A percentile compares a stretch with the other conserved stretches of the same genome.
These are phyloP conservation scores for Hoplodrina blanda DNA, from an alignment of 2,888 invertebrate genomes.

Conservation along the genomic window DNA sequence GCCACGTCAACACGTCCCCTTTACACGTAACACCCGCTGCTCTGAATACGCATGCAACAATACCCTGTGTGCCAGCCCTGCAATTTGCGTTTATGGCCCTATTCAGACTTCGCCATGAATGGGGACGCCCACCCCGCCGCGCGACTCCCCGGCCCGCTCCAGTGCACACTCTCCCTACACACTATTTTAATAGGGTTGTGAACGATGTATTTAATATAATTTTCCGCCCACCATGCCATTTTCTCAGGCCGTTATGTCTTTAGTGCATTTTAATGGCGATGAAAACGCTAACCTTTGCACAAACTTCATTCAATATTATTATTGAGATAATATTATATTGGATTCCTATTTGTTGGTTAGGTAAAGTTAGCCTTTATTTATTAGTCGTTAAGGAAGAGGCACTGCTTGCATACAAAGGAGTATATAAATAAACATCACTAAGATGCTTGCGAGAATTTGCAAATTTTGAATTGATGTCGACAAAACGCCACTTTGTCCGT, in stretches of 20 bases:
- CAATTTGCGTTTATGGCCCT: slow-evolving; percentile 77
- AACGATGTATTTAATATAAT: slow-evolving; percentile 68
- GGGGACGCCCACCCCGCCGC: slow-evolving; percentile 65
- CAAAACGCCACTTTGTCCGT: slow-evolving; percentile 2
- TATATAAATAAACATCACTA: slow-evolving; percentile 23
- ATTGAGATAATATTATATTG: slow-evolving; percentile 29
- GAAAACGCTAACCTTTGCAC: slow-evolving; percentile 28
- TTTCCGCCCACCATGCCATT: slow-evolving; percentile 71
- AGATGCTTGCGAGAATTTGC: slow-evolving; percentile 2
- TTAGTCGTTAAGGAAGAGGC: slow-evolving; percentile 15
- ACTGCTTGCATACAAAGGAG: slow-evolving; percentile 31
- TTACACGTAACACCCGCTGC: slow-evolving; percentile 48
- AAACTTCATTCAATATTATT: slow-evolving; percentile 39
- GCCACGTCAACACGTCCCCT: slow-evolving; percentile 42
- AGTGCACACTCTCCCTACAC: slow-evolving; percentile 50
- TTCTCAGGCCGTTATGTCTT: slow-evolving; percentile 51
- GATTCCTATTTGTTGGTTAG: slow-evolving; percentile 12
- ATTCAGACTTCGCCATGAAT: slow-evolving; percentile 76
- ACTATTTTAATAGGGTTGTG: slow-evolving; percentile 69
- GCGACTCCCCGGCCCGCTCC: slow-evolving; percentile 59
- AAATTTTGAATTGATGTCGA: slow-evolving; percentile 15
- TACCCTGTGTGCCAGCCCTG: slow-evolving; percentile 68
- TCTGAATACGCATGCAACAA: slow-evolving; percentile 57
- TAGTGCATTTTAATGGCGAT: slow-evolving; percentile 38
- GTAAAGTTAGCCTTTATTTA: slow-evolving; percentile 30